These are phyloP conservation scores for Semotilus atromaculatus DNA, from an alignment of 2,797 vertebrate genomes.

Conservation along the genomic window DNA sequence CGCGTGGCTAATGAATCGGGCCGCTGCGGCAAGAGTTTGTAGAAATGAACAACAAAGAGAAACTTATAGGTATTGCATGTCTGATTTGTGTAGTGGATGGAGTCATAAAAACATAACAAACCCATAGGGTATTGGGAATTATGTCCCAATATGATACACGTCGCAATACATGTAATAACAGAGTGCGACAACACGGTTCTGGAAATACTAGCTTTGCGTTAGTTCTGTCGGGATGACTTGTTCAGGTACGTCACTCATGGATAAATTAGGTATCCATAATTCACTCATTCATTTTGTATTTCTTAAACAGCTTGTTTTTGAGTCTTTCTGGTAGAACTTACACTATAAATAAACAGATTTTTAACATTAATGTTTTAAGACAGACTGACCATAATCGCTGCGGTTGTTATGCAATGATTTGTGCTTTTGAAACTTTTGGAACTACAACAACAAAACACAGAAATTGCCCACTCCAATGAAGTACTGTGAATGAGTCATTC, in stretches of 20 bases:
- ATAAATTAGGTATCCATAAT: not conserved
- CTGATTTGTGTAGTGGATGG: constrained; percentile 1
- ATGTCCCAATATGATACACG: not conserved
- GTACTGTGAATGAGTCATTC: not conserved
- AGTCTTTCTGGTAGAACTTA: not conserved
- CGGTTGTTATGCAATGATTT: not conserved
- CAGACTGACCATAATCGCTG: not conserved
- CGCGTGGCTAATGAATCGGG: constrained; percentile 34
- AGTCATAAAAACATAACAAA: not conserved
- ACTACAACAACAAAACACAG: not conserved
- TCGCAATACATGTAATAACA: not conserved
- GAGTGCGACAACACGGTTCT: not conserved
- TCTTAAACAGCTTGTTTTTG: not conserved
- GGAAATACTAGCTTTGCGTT: not conserved
- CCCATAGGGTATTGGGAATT: not conserved
- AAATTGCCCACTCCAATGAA: not conserved
- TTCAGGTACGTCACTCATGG: not conserved
- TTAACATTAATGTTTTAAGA: not conserved
- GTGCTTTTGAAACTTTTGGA: not conserved
- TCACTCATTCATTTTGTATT: not conserved
- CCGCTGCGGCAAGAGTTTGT: not conserved
- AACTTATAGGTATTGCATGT: not conserved
- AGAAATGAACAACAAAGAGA: not conserved
- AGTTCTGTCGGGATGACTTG: too few species aligned
- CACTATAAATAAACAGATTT: not conserved